Percentiles rank a stretch among this genome's conserved stretches.
Evolutionary conservation across 2,888 invertebrate genomes (phyloP).

Genomic region (Tenthredo mesomela): DNA sequence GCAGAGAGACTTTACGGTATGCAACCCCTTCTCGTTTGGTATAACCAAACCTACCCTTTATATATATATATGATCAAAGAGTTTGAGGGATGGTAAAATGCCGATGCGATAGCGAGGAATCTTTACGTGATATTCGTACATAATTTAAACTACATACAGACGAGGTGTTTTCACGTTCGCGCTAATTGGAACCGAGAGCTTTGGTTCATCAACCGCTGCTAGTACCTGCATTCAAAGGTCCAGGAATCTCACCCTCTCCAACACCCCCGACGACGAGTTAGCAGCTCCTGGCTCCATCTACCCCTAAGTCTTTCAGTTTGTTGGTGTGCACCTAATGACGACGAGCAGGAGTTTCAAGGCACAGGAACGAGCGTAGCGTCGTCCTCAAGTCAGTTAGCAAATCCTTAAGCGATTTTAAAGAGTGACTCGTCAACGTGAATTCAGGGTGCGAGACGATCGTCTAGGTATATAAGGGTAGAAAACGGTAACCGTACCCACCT

Average conservation of each 20-base stretch:
- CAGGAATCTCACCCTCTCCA: background rate
- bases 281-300: background rate
- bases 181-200: constrained; percentile 47
- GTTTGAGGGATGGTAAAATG: background rate
- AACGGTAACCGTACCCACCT: background rate
- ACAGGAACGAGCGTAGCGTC: background rate
- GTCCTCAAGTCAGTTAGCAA: constrained; percentile 30
- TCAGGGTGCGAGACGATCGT: background rate
- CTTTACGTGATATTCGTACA: constrained; percentile 4
- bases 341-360: background rate
- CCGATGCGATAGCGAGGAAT: background rate
- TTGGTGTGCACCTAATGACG: constrained; percentile 31
- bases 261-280: background rate
- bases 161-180: constrained; percentile 1
- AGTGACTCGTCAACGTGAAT: constrained; percentile 41
- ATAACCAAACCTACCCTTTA: background rate
- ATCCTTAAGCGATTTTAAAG: constrained; percentile 43
- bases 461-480: background rate
- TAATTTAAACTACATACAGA: constrained; percentile 10
- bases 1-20: background rate
- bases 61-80: constrained; percentile 26
- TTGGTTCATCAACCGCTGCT: constrained; percentile 46
- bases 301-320: background rate
- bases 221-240: constrained; percentile 3
- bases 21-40: background rate